These are phyloP conservation scores for Zoanthus solanderi DNA, from an alignment of 92 coral and sea anemone genomes.

Conservation along the genomic window DNA sequence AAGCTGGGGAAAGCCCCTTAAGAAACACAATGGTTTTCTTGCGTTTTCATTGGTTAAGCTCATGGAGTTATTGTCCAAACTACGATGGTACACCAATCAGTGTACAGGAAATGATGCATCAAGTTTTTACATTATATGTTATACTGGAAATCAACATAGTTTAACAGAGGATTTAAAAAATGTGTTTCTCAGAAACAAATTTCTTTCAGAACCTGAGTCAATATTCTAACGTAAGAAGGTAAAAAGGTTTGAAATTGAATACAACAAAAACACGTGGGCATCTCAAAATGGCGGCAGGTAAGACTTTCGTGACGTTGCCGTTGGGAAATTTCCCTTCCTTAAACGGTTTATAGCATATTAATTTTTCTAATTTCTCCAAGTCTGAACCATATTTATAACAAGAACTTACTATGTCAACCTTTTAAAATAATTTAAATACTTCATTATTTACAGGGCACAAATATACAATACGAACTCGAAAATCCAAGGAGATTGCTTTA, in stretches of 20 bases:
- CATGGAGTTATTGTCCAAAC: not conserved
- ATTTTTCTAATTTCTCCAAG: not conserved
- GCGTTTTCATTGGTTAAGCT: not conserved
- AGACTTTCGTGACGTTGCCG: not conserved
- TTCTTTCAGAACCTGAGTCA: not conserved
- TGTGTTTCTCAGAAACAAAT: not conserved
- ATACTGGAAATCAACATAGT: not conserved
- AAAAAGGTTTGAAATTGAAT: not conserved
- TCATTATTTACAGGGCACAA: slow-evolving; percentile 26
- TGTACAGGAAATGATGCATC: not conserved
- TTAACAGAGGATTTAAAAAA: not conserved
- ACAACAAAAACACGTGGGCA: not conserved
- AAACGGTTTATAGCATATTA: not conserved
- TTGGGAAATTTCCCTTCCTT: slow-evolving; percentile 22
- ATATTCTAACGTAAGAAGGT: not conserved
- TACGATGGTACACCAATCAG: not conserved
- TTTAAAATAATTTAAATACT: not conserved
- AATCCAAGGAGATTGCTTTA: slow-evolving; percentile 26
- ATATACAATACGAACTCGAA: slow-evolving; percentile 12
- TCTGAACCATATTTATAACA: not conserved
- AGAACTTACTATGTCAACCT: not conserved
- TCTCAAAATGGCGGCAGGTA: slow-evolving; percentile 9
- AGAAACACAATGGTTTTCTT: not conserved
- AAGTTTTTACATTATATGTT: not conserved
- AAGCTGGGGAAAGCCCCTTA: not conserved